phyloP scores from a whole-genome alignment of 2,797 vertebrate species.

The Amphiprion clarkii region DNA sequence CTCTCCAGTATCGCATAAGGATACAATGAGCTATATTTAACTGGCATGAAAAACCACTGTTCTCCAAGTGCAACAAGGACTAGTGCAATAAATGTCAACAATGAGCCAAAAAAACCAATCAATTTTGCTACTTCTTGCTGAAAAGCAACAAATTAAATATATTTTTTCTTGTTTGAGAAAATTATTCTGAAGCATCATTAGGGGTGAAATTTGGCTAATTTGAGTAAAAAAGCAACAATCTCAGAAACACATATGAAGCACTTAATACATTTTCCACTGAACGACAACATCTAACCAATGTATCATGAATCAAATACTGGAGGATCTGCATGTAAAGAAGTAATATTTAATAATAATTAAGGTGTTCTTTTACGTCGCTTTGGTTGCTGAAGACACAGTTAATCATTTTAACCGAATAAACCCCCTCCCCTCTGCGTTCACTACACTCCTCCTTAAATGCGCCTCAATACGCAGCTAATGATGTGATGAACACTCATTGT shows the following conservation, averaged over 20 bases:
- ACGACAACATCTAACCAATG: not conserved
- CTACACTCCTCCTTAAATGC: too few species aligned
- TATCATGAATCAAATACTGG: not conserved
- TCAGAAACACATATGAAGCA: too few species aligned
- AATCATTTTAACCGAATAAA: too few species aligned
- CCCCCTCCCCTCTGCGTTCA: too few species aligned
- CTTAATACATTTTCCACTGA: not conserved
- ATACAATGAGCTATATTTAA: slow-evolving; percentile 10
- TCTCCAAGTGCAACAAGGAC: not conserved
- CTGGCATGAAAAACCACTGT: not conserved
- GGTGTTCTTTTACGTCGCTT: not conserved
- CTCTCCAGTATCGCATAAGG: slow-evolving; percentile 27
- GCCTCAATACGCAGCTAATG: too few species aligned
- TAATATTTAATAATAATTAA: too few species aligned
- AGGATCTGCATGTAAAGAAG: not conserved
- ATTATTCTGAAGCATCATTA: not conserved
- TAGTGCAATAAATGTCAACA: not conserved
- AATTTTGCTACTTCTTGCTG: not conserved
- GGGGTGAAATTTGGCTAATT: too few species aligned
- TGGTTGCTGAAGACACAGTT: too few species aligned
- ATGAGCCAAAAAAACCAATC: not conserved
- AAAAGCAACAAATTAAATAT: not conserved
- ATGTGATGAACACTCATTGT: too few species aligned
- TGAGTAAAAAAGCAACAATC: not conserved
- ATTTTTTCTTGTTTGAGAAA: not conserved